phyloP scores from a whole-genome alignment of 35 echinoderm and acorn worm species.

The Apostichopus japonicus region DNA sequence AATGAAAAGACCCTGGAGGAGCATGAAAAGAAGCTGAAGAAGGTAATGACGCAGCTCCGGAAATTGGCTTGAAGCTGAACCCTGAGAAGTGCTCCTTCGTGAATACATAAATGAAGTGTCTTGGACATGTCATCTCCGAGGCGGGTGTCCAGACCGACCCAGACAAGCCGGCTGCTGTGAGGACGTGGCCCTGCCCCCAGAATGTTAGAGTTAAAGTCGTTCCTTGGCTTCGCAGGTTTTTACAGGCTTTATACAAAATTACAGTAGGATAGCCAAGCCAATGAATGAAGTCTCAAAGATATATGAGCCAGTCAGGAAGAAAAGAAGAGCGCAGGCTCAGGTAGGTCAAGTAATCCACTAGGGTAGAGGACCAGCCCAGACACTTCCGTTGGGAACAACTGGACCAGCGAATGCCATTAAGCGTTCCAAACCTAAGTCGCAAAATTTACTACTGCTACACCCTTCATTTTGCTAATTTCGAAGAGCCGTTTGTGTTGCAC shows the following conservation, averaged over 20 bases:
- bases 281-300: slow-evolving; percentile 49
- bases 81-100: slow-evolving; percentile 65
- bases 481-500: too few relatives aligned
- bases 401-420: slow-evolving; percentile 42
- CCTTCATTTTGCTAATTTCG: slow-evolving; percentile 67
- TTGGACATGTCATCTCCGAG: slow-evolving; percentile 75
- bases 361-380: too few relatives aligned
- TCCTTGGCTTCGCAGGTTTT: slow-evolving; percentile 40
- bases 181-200: slow-evolving; percentile 11
- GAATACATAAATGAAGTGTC: slow-evolving; percentile 61
- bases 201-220: slow-evolving; percentile 49
- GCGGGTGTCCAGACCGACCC: slow-evolving; percentile 66
- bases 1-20: slow-evolving; percentile 50
- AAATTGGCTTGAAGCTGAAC: slow-evolving; percentile 65
- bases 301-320: slow-evolving; percentile 46
- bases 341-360: too few relatives aligned
- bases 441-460: not conserved
- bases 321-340: too few relatives aligned
- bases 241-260: slow-evolving; percentile 75
- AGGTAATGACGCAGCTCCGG: slow-evolving; percentile 49
- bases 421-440: slow-evolving; percentile 39
- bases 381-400: too few relatives aligned
- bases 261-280: slow-evolving; percentile 61
- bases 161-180: slow-evolving; percentile 38
- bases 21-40: slow-evolving; percentile 52